Percentiles rank a stretch among this genome's conserved stretches.
These are phyloP conservation scores for Pteropus rufus DNA, from an alignment of 2,797 vertebrate species.

Conservation along the genomic window DNA sequence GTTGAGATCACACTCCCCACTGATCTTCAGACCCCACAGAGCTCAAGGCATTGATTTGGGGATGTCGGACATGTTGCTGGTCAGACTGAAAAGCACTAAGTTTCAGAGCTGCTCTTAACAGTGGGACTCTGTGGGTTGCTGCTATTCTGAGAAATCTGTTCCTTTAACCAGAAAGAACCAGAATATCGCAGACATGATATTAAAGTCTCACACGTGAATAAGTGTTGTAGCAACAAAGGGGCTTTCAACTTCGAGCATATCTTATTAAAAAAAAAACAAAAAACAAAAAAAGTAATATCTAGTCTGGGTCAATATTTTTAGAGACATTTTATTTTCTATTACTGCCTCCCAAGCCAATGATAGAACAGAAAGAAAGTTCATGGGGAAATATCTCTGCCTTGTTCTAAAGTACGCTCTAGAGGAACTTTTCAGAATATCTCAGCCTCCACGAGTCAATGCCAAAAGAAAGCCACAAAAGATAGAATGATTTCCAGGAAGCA, in stretches of 20 bases:
- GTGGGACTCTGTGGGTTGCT: background rate
- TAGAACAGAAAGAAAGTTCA: background rate
- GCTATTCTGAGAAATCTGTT: background rate
- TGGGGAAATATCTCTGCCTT: background rate
- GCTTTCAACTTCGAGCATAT: background rate
- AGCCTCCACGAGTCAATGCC: background rate
- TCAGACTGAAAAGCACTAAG: background rate
- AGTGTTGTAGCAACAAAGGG: constrained; percentile 3
- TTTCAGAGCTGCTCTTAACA: background rate
- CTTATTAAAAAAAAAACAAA: background rate
- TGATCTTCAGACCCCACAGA: background rate
- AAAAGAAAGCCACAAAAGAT: background rate
- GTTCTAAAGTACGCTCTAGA: background rate
- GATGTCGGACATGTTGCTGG: background rate
- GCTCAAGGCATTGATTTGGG: background rate
- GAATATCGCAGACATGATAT: background rate
- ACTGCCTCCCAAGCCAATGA: constrained; percentile 18
- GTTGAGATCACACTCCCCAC: background rate
- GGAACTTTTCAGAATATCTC: background rate
- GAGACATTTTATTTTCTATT: constrained; percentile 24
- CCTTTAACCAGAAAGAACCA: background rate
- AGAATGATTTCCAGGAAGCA: background rate
- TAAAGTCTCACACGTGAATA: background rate
- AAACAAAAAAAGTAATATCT: constrained; percentile 12
- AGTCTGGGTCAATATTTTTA: constrained; percentile 28